Base-by-base conservation (phyloP, 2,113 vertebrate genomes). In the Numenius arquata region DNA sequence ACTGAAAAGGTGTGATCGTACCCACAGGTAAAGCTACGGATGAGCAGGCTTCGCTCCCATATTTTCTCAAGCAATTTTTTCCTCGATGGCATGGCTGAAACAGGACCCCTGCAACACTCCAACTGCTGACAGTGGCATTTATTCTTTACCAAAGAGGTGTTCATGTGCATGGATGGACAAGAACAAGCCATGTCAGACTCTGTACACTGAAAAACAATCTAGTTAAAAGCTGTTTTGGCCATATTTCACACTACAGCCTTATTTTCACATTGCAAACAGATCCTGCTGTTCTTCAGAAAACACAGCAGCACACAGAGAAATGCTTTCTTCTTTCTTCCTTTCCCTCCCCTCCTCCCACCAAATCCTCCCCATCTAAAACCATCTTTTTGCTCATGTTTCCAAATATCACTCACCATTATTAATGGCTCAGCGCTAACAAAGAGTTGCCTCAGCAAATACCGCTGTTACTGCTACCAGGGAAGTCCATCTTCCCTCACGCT, bases 21-120 rank as follows among this genome's bases (percentile, higher is more conserved):
- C 38, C 20, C 48, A 75, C 5, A 56, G 23, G 14, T 26, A 78
- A 82, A 82, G 52, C 34, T 36, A 36, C 1, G 20, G 36, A 85
- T 13, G 4, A 91, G 56, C 9, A 68, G 40, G 27, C 16, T 76
- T 78, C 0, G 0, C 8, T 85, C 71, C 53, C 2, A 0, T 36
- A 30, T 47, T 79, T 94, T 25, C 15, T 67, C 22, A 58, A 41
- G 32, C 17, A 22, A 13, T 22, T 11, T 32, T 84, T 81, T 68
- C 53, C 53, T 74, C 0, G 0, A 56, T 27, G 5, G 8, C 41
- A 62, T 11, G n/a, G 40, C 8, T 68, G 78, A 90, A 58, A 87
- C 0, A 0, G 38, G 73, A 94, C 11, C 41, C 53, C 34, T 66
- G 45, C 11, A 62, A 91, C 14, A 41, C 6, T 53, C 58, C 48